Evolutionary conservation across 2,113 vertebrate species (phyloP), one percentile per base, ranked within the genome.

Genomic region (Paradisaea rubra): DNA sequence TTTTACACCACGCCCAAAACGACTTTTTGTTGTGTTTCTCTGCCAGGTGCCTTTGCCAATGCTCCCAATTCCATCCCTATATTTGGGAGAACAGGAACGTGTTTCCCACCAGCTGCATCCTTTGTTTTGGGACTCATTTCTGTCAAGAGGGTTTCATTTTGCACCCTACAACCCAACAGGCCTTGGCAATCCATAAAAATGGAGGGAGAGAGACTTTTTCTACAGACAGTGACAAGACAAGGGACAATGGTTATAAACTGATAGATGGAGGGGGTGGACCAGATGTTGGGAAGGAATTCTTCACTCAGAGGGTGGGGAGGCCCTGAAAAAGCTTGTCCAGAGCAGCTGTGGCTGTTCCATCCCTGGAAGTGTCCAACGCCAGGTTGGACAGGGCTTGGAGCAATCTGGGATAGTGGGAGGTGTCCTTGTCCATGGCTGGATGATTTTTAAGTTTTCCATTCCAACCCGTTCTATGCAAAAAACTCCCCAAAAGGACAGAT

Each of bases 371-470:
- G 21, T 8, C 47, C 57, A 27, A 53, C 13, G 33, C 14, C 27
- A 22, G 18, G 28, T 1, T 81, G 79, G 65, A 81, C 0, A 0
- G 14, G 35, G 6, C 17, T 39, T 33, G 57, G 57, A 72, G 27
- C 27, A 2, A 0, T 9, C 39, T 45, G 57, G 41, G 47, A 27
- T 9, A 39, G 4, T 22, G 33, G 49, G 2, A 45, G 5, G 3
- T n/a, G 6, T 45, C 23, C 25, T 10, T 37, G 47, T 6, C 13
- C 24, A 13, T 21, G 37, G 24, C 25, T 23, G 76, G 60, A 35
- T 53, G 60, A 31, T 47, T 41, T 81, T 57, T 18, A 57, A 9
- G 7, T 49, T 39, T 47, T 57, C 42, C 23, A 7, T 28, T 41
- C 42, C 52, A 57, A 33, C 3, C 8, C 17, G 7, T 21, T 13